Conservation (phyloP, 2,888 invertebrate genomes). For the Cyrtodaria siliqua region DNA sequence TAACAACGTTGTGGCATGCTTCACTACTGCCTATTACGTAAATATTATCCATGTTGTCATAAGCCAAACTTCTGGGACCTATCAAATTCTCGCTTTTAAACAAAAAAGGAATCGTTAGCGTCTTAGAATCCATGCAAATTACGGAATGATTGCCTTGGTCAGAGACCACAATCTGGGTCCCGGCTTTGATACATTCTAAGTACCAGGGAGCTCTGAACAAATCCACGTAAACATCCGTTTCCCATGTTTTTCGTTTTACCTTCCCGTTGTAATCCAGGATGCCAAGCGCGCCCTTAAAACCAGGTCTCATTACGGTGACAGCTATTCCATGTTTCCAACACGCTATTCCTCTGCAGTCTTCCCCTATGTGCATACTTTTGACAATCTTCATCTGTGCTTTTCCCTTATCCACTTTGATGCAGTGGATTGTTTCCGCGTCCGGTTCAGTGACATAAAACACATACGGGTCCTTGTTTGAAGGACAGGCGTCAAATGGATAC, state of each 20-base stretch:
- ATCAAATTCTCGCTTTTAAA: slow-evolving; percentile 25
- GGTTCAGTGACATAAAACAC: slow-evolving; percentile 60
- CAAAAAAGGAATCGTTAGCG: slow-evolving; percentile 30
- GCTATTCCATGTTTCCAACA: slow-evolving; percentile 55
- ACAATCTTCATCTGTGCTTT: slow-evolving; percentile 33
- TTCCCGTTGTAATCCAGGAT: slow-evolving; percentile 51
- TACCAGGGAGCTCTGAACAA: slow-evolving; percentile 56
- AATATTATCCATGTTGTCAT: slow-evolving; percentile 37
- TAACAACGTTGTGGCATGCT: slow-evolving; percentile 49
- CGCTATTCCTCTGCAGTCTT: slow-evolving; percentile 56
- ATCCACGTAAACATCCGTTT: slow-evolving; percentile 26
- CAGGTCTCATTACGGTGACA: slow-evolving; percentile 39
- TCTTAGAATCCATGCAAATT: slow-evolving; percentile 40
- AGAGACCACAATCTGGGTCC: slow-evolving; percentile 42
- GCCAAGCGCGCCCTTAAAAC: slow-evolving; percentile 49
- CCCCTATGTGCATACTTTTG: slow-evolving; percentile 33
- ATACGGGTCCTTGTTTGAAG: slow-evolving; percentile 34
- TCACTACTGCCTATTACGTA: slow-evolving; percentile 59
- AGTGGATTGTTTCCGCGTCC: slow-evolving; percentile 40
- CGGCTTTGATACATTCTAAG: slow-evolving; percentile 28
- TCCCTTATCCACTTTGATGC: slow-evolving; percentile 24
- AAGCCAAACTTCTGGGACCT: slow-evolving; percentile 39
- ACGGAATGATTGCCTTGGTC: slow-evolving; percentile 58
- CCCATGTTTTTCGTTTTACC: slow-evolving; percentile 45
- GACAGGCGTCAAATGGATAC: slow-evolving; percentile 51